Evolutionary conservation across 2,113 vertebrate species (phyloP).

Genomic region (Notarius quadriscutis): DNA sequence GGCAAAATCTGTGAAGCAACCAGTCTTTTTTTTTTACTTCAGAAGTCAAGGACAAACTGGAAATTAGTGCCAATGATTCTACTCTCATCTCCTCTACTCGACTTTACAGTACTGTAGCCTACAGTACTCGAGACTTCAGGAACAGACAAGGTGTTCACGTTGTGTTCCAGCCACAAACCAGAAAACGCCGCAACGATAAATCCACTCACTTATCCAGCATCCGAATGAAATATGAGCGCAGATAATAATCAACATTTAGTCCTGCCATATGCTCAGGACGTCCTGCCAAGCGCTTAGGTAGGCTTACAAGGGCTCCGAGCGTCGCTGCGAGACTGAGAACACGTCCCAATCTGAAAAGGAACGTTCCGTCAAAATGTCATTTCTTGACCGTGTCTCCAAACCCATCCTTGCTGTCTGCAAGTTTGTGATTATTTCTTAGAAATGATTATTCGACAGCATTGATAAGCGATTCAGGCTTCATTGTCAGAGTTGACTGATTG

Average conservation of each 20-base stretch:
- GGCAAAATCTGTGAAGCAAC: neutral
- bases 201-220: conserved; percentile 65
- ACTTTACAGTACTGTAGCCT: neutral
- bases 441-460: neutral
- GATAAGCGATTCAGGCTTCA: neutral
- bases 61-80: conserved; percentile 59
- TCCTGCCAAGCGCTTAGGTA: conserved; percentile 69
- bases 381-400: neutral
- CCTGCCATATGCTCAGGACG: conserved; percentile 70
- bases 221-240: conserved; percentile 72
- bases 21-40: neutral
- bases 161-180: conserved; percentile 52
- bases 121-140: conserved; percentile 62
- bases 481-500: neutral
- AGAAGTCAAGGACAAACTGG: conserved; percentile 68
- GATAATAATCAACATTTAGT: conserved; percentile 75
- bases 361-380: neutral
- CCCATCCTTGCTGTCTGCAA: neutral
- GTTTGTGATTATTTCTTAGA: neutral
- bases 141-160: conserved; percentile 59
- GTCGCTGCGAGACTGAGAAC: conserved; percentile 60
- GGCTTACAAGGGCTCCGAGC: conserved; percentile 64
- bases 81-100: neutral
- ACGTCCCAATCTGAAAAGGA: neutral
- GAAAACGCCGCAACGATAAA: conserved; percentile 68